phyloP scores from a whole-genome alignment of 2,797 vertebrate species.

The Apodemus agrarius region DNA sequence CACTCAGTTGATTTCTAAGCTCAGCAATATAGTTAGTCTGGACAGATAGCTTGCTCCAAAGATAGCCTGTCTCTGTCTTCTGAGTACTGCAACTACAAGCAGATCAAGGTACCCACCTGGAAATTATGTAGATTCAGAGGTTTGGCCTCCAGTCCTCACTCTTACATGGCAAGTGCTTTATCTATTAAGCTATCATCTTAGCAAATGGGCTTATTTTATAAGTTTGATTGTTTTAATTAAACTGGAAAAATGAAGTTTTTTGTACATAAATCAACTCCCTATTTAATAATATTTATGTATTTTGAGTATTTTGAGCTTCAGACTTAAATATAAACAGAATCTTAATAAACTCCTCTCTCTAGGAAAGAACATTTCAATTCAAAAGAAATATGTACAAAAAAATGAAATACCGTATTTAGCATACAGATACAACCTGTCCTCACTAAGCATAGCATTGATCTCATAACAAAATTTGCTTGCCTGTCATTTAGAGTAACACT shows the following conservation, averaged over 20 bases:
- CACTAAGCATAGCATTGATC: not conserved
- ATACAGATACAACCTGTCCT: not conserved
- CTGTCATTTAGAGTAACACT: too few species aligned
- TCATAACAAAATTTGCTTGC: not conserved
- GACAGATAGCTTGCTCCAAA: not conserved
- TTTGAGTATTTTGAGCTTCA: not conserved
- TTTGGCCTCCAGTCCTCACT: not conserved
- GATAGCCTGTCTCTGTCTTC: not conserved
- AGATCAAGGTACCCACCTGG: not conserved
- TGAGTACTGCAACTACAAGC: not conserved
- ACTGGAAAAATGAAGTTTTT: not conserved
- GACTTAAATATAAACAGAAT: not conserved
- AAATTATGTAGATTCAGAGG: not conserved
- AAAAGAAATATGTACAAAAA: not conserved
- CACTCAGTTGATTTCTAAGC: not conserved
- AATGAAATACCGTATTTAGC: not conserved
- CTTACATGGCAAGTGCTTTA: not conserved
- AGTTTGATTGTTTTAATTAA: not conserved
- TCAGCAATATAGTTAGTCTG: not conserved
- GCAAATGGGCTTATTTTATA: not conserved
- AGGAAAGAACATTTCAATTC: not conserved
- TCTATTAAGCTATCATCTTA: not conserved
- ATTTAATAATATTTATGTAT: not conserved
- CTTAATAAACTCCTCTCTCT: not conserved
- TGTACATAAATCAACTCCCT: not conserved